Evolutionary conservation across 2,113 vertebrate species (phyloP), one percentile per base, ranked within the genome.

Genomic region (Sterna hirundo): DNA sequence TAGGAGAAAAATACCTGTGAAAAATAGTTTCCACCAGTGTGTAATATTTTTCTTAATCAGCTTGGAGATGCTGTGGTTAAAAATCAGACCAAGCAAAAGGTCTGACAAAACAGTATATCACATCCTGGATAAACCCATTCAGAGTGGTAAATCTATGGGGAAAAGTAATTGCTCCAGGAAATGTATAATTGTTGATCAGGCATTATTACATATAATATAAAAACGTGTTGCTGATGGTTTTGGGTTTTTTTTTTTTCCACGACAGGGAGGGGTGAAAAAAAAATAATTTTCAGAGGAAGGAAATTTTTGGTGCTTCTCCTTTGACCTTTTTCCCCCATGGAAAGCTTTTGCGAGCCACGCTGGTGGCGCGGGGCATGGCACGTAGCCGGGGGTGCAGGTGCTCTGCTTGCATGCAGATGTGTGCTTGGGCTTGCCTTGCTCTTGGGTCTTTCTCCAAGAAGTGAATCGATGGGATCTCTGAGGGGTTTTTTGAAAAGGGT

Each of bases 291-390:
- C 25, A 21, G 18, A 32, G 15, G 38, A 58, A 71, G 30, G 25
- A 65, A 42, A 58, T 64, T 30, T 34, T 57, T 69, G 36, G 3
- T 75, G n/a, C 30, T 49, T 55, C 13, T 75, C 32, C 42, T 62
- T 44, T 9, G 47, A 34, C 16, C 17, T 44, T 46, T 62, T 25
- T 7, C n/a, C 26, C 30, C 3, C n/a, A 23, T 8, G 54, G 51
- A 61, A 42, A 19, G 20, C 30, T 61, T 61, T 36, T 42, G 23
- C 4, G 1, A 78, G 13, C 40, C 36, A 10, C 0, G 4, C 17
- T 9, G 21, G 44, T 1, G 6, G 30, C 0, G 4, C 0, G 1
- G 66, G 52, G 29, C 34, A 12, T 0, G 1, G 55, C n/a, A 29
- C 1, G 3, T 15, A n/a, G 27, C 29, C 38, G 16, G 68, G 0